Evolutionary conservation across 2,888 invertebrate species (phyloP).

Genomic region (Synergus gifuensis): DNA sequence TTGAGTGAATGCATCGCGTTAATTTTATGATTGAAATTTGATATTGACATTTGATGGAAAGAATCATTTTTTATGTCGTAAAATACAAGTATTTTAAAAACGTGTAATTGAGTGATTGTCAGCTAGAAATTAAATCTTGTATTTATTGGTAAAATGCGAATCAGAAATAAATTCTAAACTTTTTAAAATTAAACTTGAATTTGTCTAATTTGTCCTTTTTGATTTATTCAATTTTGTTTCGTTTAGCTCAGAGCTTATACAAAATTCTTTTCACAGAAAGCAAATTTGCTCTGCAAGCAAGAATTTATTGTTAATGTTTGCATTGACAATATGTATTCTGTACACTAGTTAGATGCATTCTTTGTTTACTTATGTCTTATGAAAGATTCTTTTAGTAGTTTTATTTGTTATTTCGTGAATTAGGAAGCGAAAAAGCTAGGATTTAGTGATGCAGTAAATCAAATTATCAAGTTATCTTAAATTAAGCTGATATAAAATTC

Average conservation of each 20-base stretch:
- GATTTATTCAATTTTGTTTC: neutral
- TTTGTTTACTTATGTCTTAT: no score
- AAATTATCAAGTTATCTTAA: no score
- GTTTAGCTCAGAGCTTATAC: neutral
- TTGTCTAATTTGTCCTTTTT: neutral
- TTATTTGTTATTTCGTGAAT: neutral
- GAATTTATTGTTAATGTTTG: neutral
- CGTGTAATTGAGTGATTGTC: neutral
- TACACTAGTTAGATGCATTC: no score
- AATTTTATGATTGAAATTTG: neutral
- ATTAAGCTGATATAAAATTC: neutral
- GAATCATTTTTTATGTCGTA: neutral
- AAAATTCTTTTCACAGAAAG: no score
- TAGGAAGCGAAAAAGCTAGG: neutral
- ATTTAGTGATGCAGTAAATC: neutral
- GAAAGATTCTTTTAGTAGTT: neutral
- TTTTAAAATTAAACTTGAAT: neutral
- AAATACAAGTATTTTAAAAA: neutral
- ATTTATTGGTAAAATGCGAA: constrained; percentile 2
- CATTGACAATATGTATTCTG: neutral
- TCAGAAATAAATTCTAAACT: constrained; percentile 4
- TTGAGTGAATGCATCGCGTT: neutral
- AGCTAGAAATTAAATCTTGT: neutral
- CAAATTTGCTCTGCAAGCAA: neutral
- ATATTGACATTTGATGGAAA: neutral